Conservation (phyloP, 92 coral and sea anemone species). For the Umimayanthus kanabou region DNA sequence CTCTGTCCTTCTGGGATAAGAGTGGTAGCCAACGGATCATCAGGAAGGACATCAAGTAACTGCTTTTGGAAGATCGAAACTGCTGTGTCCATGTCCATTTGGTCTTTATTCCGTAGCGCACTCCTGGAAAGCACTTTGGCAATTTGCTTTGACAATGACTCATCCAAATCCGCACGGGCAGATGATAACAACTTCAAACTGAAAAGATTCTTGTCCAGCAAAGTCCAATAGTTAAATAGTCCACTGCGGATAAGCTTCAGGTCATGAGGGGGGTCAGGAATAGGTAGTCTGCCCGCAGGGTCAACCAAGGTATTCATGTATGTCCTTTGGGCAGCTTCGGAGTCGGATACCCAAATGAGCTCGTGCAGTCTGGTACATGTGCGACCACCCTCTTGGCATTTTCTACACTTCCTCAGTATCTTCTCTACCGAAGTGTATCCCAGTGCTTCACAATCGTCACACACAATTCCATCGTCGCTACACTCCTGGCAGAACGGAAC, state of each 20-base stretch:
- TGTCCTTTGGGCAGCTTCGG: constrained; percentile 58
- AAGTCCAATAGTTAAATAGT: too few species aligned
- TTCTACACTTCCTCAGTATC: constrained; percentile 39
- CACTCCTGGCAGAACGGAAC: constrained; percentile 29
- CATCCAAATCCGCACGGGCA: constrained; percentile 50
- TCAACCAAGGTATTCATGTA: constrained; percentile 37
- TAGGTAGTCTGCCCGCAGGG: constrained; percentile 9
- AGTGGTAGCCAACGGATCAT: constrained; percentile 48
- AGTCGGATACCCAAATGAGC: constrained; percentile 55
- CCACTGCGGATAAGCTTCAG: constrained; percentile 46
- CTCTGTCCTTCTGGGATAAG: constrained; percentile 56
- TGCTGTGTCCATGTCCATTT: constrained; percentile 63
- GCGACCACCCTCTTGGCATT: constrained; percentile 44
- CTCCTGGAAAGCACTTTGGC: constrained; percentile 52
- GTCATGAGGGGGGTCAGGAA: constrained; percentile 51
- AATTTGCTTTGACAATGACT: constrained; percentile 51
- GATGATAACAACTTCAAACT: constrained; percentile 17
- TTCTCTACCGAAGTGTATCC: constrained; percentile 24
- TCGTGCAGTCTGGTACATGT: constrained; percentile 52
- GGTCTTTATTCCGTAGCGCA: constrained; percentile 54
- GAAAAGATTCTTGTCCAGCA: too few species aligned
- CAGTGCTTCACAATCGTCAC: constrained; percentile 41
- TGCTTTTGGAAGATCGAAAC: constrained; percentile 44
- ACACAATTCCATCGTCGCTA: constrained; percentile 41
- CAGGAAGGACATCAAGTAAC: constrained; percentile 46